A percentile compares a stretch with the other conserved stretches of the same genome.
These are phyloP conservation scores for Drosophila gaucha DNA, from an alignment of 2,888 invertebrate species.

Conservation along the genomic window DNA sequence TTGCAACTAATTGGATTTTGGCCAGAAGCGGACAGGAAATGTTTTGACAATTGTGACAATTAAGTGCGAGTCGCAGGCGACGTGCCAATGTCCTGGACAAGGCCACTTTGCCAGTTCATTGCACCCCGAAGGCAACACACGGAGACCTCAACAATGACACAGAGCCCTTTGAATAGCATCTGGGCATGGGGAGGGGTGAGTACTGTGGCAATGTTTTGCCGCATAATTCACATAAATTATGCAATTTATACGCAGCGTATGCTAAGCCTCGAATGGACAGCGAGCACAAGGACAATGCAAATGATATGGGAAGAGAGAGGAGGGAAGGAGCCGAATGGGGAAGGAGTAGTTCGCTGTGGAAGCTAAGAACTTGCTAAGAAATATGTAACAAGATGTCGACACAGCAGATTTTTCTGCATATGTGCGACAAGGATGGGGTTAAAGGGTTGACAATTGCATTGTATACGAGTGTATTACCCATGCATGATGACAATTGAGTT, in stretches of 20 bases:
- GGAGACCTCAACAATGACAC: constrained; percentile 38
- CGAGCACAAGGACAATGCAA: constrained; percentile 40
- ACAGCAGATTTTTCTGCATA: constrained; percentile 55
- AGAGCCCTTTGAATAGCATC: constrained; percentile 18
- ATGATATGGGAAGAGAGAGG: constrained; percentile 10
- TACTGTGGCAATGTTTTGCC: constrained; percentile 64
- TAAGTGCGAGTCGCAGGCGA: constrained; percentile 57
- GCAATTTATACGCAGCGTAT: constrained; percentile 79
- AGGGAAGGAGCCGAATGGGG: neutral
- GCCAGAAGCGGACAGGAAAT: constrained; percentile 63
- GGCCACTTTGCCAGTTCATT: constrained; percentile 76
- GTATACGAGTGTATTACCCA: constrained; percentile 39
- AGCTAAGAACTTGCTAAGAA: constrained; percentile 48
- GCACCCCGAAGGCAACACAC: constrained; percentile 67
- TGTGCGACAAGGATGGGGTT: constrained; percentile 18
- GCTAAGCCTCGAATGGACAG: constrained; percentile 70
- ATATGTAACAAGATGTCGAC: constrained; percentile 69
- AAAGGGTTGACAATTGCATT: constrained; percentile 50
- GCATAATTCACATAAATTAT: constrained; percentile 82
- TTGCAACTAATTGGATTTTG: constrained; percentile 73
- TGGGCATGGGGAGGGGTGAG: constrained; percentile 2
- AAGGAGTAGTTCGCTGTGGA: neutral
- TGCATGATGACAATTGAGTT: constrained; percentile 62
- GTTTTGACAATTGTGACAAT: constrained; percentile 78
- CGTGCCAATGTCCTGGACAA: constrained; percentile 77